A percentile compares a stretch with the other conserved stretches of the same genome.
Evolutionary conservation across 2,797 vertebrate genomes (phyloP).

Genomic region (Bucorvus abyssinicus): DNA sequence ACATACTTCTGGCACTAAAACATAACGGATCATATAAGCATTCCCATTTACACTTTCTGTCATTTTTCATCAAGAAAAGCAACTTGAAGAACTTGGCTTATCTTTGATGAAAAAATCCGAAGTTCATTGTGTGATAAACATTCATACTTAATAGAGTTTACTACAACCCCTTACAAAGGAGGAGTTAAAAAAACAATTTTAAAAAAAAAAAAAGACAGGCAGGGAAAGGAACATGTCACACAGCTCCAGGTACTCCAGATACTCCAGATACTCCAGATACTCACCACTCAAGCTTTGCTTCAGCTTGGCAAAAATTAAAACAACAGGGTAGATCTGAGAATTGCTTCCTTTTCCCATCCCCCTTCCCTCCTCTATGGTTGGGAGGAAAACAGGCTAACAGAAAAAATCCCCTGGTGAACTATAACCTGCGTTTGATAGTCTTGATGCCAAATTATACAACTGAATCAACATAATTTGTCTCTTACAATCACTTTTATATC

Average conservation of each 20-base stretch:
- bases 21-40: neutral
- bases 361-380: neutral
- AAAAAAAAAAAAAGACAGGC: neutral
- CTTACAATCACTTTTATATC: slow-evolving; percentile 47
- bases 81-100: neutral
- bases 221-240: neutral
- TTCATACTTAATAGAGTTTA: neutral
- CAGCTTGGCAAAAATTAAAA: neutral
- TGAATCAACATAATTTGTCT: slow-evolving; percentile 52
- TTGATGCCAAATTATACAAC: slow-evolving; percentile 47
- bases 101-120: neutral
- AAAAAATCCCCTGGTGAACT: slow-evolving; percentile 29
- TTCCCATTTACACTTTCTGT: neutral
- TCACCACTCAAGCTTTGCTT: neutral
- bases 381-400: neutral
- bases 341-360: neutral
- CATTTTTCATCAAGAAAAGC: neutral
- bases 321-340: neutral
- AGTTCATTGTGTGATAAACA: neutral
- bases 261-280: neutral
- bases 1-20: neutral
- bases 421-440: slow-evolving; percentile 7
- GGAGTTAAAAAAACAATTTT: neutral
- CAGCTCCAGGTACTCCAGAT: neutral
- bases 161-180: neutral